Evolutionary conservation across 2,888 invertebrate species (phyloP).

Genomic region (Troides oblongomaculatus): DNA sequence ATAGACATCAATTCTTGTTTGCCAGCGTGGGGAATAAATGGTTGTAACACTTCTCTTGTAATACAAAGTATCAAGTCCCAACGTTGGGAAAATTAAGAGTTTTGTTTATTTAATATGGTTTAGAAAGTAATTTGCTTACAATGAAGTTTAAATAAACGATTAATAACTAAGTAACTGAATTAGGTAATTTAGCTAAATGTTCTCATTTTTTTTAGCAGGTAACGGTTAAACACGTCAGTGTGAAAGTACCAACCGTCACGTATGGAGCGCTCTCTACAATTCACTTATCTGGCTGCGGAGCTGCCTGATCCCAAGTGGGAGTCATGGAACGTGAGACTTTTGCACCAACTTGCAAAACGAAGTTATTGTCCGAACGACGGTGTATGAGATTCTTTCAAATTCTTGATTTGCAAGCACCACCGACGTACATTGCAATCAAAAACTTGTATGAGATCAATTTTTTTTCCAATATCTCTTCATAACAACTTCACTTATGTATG

Average conservation of each 20-base stretch:
- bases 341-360: conserved; percentile 46
- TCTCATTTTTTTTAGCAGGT: neutral
- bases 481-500: too few species aligned
- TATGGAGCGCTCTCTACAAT: conserved; percentile 55
- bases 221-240: conserved; percentile 27
- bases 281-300: conserved; percentile 53
- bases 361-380: conserved; percentile 39
- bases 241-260: conserved; percentile 42
- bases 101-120: too few species aligned
- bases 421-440: neutral
- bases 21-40: too few species aligned
- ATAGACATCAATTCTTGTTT: too few species aligned
- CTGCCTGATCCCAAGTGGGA: conserved; percentile 46
- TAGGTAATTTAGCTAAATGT: neutral
- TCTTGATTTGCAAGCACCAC: conserved; percentile 32
- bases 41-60: too few species aligned
- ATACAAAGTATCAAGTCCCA: too few species aligned
- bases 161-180: too few species aligned
- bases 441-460: neutral
- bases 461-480: neutral
- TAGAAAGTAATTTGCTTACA: too few species aligned
- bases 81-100: too few species aligned
- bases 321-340: conserved; percentile 50
- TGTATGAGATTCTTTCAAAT: conserved; percentile 25
- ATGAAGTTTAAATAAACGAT: too few species aligned